Base-by-base conservation (phyloP, 2,888 invertebrate species). In the Orthosia gothica region DNA sequence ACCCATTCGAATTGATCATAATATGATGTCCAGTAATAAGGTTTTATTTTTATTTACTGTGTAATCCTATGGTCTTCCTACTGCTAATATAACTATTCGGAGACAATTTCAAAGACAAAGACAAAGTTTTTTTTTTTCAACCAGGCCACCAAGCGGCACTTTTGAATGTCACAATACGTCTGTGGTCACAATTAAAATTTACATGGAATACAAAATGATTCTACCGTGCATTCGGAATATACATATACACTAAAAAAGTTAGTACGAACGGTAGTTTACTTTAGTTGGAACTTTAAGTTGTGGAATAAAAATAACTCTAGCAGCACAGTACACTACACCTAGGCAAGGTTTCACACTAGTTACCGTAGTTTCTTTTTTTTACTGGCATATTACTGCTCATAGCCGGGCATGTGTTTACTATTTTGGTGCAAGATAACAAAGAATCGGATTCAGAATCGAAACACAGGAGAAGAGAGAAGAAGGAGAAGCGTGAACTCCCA, bases 301-400 rank as follows among this genome's bases (percentile, higher is more conserved):
- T 32, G 32, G 7, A 32, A 32, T 7, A 32, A 32, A 32, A 32
- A 32, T 32, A 32, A 32, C 0, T 32, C 7, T 32, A 9, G 40
- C 9, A 40, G 40, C 40, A 40, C 9, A 40, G 7, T 40, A 40
- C 40, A 40, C 9, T 1, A 40, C 40, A 40, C 7, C 7, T 9
- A 40, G 40, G 40, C 40, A 40, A 0, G 0, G 5, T 32, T 32
- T 32, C 32, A 7, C 40, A 40, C 40, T 9, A 40, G 40, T 40
- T 40, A 40, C 1, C 1, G 7, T 9, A 40, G 1, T 23, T 74
- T 50, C 9, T n/a, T 45, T 69, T 61, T 1, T 54, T 62, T 59
- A 58, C 73, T 72, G 77, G 77, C 15, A 3, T 78, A 63, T 66
- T 72, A 65, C 62, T 77, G n/a, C 50, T 79, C n/a, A 20, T 79